Percentiles rank a stretch among this genome's conserved stretches.
phyloP scores from a whole-genome alignment of 2,797 vertebrate species.

The Enteromius treurensis region DNA sequence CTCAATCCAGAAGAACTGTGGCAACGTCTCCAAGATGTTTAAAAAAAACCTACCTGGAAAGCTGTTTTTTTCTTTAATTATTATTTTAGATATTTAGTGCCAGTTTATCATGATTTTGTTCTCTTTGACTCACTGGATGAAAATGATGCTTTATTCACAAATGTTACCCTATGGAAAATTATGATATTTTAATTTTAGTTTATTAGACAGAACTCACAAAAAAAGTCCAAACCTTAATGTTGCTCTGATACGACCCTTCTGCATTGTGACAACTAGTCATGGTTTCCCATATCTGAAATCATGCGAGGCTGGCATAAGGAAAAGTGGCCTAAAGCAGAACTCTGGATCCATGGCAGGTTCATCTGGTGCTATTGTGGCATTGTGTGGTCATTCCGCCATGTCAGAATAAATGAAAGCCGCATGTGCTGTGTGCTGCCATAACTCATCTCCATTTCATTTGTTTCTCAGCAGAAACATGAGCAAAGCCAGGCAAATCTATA shows the following conservation, averaged over 20 bases:
- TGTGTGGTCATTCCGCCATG: not conserved
- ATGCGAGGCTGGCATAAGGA: not conserved
- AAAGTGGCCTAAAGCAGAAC: not conserved
- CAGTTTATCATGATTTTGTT: no score
- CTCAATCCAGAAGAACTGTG: no score
- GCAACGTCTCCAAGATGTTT: no score
- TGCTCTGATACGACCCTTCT: not conserved
- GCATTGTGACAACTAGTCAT: not conserved
- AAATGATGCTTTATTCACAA: no score
- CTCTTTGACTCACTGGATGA: no score
- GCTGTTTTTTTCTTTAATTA: no score
- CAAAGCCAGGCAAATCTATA: slow-evolving; percentile 31
- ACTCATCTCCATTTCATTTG: slow-evolving; percentile 12
- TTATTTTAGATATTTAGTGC: no score
- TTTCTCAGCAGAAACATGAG: not conserved
- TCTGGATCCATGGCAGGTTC: not conserved
- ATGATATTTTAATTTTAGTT: not conserved
- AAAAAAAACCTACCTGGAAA: no score
- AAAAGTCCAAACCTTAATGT: no score
- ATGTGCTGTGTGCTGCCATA: not conserved
- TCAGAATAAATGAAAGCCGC: not conserved
- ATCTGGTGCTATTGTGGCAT: not conserved
- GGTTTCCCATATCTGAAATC: not conserved
- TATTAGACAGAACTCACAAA: not conserved
- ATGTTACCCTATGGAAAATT: not conserved